phyloP scores from a whole-genome alignment of 1,140 invertebrate genomes.

The Oscheius sp. region DNA sequence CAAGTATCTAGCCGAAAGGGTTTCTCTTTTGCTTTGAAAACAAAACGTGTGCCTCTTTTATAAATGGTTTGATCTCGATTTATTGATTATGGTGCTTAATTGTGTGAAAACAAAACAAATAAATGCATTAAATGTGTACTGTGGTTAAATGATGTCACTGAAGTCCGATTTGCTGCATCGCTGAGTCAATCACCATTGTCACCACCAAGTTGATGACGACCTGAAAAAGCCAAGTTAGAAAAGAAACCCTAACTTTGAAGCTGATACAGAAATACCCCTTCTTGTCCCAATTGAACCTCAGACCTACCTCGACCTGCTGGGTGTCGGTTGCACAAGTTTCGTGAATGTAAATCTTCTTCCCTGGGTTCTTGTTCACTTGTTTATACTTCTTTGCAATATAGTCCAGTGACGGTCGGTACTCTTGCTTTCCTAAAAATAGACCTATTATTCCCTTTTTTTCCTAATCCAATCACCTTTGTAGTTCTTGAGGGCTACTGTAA shows the following conservation, averaged over 20 bases:
- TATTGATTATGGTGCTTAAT: too few species aligned
- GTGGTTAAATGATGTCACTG: too few species aligned
- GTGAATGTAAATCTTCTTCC: conserved; percentile 56
- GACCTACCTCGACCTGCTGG: too few species aligned
- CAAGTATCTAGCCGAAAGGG: conserved; percentile 28
- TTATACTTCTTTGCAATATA: conserved; percentile 59
- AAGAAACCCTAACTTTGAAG: conserved; percentile 22
- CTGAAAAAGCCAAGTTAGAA: conserved; percentile 31
- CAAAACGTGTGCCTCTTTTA: too few species aligned
- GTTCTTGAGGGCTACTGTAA: conserved; percentile 33
- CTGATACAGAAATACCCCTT: conserved; percentile 66
- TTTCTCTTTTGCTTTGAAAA: conserved; percentile 23
- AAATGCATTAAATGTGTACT: too few species aligned
- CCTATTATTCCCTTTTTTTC: too few species aligned
- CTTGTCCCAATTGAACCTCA: too few species aligned
- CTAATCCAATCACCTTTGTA: conserved; percentile 42
- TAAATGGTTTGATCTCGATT: too few species aligned
- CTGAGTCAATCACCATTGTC: conserved; percentile 62
- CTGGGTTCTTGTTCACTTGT: conserved; percentile 56
- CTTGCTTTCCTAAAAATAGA: conserved; percentile 50
- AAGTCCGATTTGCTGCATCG: conserved; percentile 62
- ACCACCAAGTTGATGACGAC: conserved; percentile 61
- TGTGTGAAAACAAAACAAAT: too few species aligned
- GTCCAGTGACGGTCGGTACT: conserved; percentile 56
- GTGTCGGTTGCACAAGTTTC: too few species aligned